Percentiles rank a stretch among this genome's conserved stretches.
These are phyloP conservation scores for Thaleichthys pacificus DNA, from an alignment of 2,797 vertebrate species.

Conservation along the genomic window DNA sequence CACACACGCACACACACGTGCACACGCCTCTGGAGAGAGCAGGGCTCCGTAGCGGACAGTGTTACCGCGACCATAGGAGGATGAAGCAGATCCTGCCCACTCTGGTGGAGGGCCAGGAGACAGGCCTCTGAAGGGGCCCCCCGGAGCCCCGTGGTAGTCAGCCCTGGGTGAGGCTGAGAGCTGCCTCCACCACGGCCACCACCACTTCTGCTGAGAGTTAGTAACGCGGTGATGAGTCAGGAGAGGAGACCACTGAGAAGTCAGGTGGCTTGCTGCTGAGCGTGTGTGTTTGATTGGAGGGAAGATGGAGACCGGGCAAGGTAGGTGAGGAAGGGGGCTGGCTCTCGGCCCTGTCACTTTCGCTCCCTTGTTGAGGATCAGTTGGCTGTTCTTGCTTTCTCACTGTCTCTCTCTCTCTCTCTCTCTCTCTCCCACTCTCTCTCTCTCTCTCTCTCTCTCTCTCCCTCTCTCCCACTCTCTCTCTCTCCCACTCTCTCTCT, in stretches of 20 bases:
- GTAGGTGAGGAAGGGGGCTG: conserved; percentile 49
- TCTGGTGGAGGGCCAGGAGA: conserved; percentile 37
- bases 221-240: conserved; percentile 56
- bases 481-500: too few species aligned
- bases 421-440: too few species aligned
- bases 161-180: conserved; percentile 49
- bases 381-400: too few species aligned
- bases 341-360: background rate
- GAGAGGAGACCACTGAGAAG: conserved; percentile 31
- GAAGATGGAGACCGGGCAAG: conserved; percentile 56
- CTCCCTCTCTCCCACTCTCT: background rate
- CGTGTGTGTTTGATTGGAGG: conserved; percentile 42
- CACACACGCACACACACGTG: conserved; percentile 44
- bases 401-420: conserved; percentile 13
- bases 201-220: conserved; percentile 9
- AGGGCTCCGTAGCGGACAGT: background rate
- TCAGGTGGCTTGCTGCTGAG: conserved; percentile 34
- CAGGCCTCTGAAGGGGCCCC: conserved; percentile 44
- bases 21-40: background rate
- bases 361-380: too few species aligned
- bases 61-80: conserved; percentile 14
- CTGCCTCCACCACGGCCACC: conserved; percentile 23
- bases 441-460: conserved; percentile 25
- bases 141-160: conserved; percentile 56
- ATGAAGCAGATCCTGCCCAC: conserved; percentile 34